A percentile compares a stretch with the other conserved stretches of the same genome.
Evolutionary conservation across 2,888 invertebrate genomes (phyloP).

Genomic region (Eucera pruinosa): DNA sequence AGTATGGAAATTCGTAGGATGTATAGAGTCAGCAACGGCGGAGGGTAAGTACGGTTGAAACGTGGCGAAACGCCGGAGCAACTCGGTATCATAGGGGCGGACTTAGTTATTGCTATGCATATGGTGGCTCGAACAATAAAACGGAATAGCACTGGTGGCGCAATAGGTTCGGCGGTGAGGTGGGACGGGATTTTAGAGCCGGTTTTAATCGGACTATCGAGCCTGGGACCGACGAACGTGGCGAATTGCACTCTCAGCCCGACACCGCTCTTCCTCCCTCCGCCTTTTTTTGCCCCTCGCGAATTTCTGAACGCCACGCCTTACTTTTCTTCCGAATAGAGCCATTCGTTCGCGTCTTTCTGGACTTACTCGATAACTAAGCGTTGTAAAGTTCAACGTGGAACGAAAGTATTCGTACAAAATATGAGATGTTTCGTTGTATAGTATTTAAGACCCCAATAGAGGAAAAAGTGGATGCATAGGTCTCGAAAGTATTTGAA

Average conservation of each 20-base stretch:
- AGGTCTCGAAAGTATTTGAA: no score
- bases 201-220: slow-evolving; percentile 80
- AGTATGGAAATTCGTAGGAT: slow-evolving; percentile 60
- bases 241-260: slow-evolving; percentile 14
- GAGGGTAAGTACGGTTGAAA: slow-evolving; percentile 36
- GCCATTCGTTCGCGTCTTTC: no score
- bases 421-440: no score
- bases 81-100: slow-evolving; percentile 67
- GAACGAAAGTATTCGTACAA: no score
- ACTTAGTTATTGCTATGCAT: slow-evolving; percentile 82
- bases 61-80: slow-evolving; percentile 51
- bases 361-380: no score
- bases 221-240: slow-evolving; percentile 27
- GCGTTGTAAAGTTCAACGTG: no score
- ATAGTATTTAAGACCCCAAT: no score
- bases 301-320: slow-evolving; percentile 52
- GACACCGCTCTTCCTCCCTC: slow-evolving; percentile 18
- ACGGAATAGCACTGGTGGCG: slow-evolving; percentile 77
- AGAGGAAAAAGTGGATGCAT: no score
- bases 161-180: slow-evolving; percentile 60
- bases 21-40: slow-evolving; percentile 70
- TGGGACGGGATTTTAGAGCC: slow-evolving; percentile 77
- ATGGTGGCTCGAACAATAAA: slow-evolving; percentile 80
- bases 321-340: no score
- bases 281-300: slow-evolving; percentile 20